A percentile compares a stretch with the other conserved stretches of the same genome.
Evolutionary conservation across 1,140 invertebrate species (phyloP).

Genomic region (Heliconius eleuchia): DNA sequence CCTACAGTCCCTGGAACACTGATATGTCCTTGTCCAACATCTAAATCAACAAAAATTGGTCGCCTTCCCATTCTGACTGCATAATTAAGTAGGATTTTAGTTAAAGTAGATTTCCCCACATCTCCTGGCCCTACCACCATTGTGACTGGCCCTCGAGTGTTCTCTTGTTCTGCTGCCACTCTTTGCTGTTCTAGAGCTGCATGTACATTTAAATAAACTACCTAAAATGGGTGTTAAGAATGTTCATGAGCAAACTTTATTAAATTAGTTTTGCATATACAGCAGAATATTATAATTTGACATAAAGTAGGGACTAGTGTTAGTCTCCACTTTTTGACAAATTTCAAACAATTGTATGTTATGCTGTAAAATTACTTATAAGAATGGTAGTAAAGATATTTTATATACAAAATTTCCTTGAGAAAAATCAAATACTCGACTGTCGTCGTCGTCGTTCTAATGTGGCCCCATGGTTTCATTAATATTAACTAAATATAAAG

Average conservation of each 20-base stretch:
- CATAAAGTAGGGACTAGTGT: too few relatives aligned
- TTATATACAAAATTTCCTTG: too few relatives aligned
- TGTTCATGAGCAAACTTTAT: too few relatives aligned
- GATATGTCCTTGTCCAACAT: slow-evolving; percentile 97
- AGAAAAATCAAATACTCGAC: too few relatives aligned
- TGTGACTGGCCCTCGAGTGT: slow-evolving; percentile 89
- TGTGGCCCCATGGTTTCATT: too few relatives aligned
- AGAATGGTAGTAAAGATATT: too few relatives aligned
- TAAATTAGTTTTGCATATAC: too few relatives aligned
- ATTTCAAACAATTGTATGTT: too few relatives aligned
- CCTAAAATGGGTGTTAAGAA: slow-evolving; percentile 52
- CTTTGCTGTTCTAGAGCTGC: slow-evolving; percentile 95
- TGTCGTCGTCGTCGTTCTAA: too few relatives aligned
- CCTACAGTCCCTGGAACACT: slow-evolving; percentile 96
- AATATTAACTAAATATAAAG: neutral
- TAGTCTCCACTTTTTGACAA: too few relatives aligned
- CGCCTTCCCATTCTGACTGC: slow-evolving; percentile 92
- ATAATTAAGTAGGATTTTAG: slow-evolving; percentile 95
- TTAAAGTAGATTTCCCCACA: slow-evolving; percentile 97
- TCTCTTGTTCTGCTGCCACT: slow-evolving; percentile 88
- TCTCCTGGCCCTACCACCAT: slow-evolving; percentile 97
- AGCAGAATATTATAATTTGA: too few relatives aligned
- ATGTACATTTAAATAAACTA: slow-evolving; percentile 96
- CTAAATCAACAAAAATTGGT: slow-evolving; percentile 96
- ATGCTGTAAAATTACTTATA: too few relatives aligned